These are phyloP conservation scores for Micromesistius poutassou DNA, from an alignment of 2,797 vertebrate genomes.

Conservation along the genomic window DNA sequence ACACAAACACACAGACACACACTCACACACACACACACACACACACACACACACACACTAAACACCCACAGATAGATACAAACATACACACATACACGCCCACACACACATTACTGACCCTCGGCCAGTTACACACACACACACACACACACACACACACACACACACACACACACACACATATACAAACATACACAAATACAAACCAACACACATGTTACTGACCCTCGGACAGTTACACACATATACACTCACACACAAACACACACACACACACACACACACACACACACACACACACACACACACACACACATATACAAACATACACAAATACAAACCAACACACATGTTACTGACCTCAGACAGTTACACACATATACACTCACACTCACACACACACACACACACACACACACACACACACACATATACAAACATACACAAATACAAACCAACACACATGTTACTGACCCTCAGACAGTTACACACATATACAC, in stretches of 20 bases:
- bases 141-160: background rate
- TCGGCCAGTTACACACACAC: background rate
- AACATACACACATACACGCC: too few relatives aligned
- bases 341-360: too few relatives aligned
- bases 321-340: too few relatives aligned
- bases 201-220: background rate
- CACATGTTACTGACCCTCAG: too few relatives aligned
- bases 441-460: constrained; percentile 1
- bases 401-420: background rate
- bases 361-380: too few relatives aligned
- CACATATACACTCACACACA: background rate
- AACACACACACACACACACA: too few relatives aligned
- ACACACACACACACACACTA: background rate
- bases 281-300: too few relatives aligned
- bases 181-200: background rate
- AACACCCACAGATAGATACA: too few relatives aligned
- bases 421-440: background rate
- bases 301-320: too few relatives aligned
- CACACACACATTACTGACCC: too few relatives aligned
- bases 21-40: too few relatives aligned
- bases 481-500: background rate
- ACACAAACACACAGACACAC: too few relatives aligned
- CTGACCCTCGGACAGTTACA: background rate
- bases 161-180: background rate
- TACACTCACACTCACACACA: background rate